These are phyloP conservation scores for Cavia aperea DNA, from an alignment of 2,113 vertebrate species.

Conservation along the genomic window DNA sequence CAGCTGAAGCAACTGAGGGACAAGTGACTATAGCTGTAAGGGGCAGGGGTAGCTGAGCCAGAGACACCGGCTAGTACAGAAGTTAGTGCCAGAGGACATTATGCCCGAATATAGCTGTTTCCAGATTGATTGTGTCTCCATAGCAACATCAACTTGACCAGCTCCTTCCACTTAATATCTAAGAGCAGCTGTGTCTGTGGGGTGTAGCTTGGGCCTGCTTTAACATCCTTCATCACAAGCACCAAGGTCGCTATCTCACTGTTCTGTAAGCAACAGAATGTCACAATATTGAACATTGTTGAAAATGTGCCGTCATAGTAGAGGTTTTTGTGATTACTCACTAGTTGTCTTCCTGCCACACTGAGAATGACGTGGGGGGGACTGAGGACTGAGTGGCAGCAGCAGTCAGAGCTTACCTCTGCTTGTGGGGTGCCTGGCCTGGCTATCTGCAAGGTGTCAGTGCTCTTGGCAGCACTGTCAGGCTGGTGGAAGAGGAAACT, in stretches of 20 bases:
- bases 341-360: neutral
- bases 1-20: neutral
- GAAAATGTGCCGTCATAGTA: neutral
- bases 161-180: constrained; percentile 8
- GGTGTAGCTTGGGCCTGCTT: neutral
- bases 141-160: constrained; percentile 45
- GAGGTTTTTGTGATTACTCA: neutral
- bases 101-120: neutral
- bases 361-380: neutral
- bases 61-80: neutral
- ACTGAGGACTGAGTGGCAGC: neutral
- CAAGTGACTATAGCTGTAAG: neutral
- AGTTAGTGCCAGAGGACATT: neutral
- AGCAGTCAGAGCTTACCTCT: no score
- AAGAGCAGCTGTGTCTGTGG: neutral
- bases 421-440: neutral
- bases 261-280: neutral
- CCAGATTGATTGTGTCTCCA: constrained; percentile 36
- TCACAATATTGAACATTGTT: neutral
- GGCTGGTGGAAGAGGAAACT: neutral
- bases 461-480: neutral
- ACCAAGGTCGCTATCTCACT: neutral
- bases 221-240: neutral
- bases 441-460: neutral
- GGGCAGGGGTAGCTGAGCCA: neutral